Conservation (phyloP, 2,888 invertebrate species). For the Lissocephala sabroskyi region DNA sequence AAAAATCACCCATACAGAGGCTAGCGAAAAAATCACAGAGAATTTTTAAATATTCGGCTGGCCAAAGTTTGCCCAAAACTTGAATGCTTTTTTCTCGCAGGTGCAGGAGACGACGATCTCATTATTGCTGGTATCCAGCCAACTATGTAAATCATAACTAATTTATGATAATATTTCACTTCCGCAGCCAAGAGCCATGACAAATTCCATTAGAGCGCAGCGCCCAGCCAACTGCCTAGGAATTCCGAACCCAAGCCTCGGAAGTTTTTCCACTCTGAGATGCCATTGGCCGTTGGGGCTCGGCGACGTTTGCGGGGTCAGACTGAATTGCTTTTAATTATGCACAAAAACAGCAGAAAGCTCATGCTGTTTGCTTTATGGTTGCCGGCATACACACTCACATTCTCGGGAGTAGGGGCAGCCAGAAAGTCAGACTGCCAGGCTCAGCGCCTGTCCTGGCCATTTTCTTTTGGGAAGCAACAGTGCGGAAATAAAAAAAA, state of each 20-base stretch:
- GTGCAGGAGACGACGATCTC: too few species aligned
- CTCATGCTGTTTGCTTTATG: constrained; percentile 1
- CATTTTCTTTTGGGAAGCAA: constrained; percentile 1
- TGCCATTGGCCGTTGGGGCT: background rate
- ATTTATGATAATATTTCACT: constrained; percentile 4
- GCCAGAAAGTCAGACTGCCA: background rate
- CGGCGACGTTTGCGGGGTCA: background rate
- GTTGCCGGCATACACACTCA: background rate
- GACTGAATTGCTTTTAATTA: constrained; percentile 16
- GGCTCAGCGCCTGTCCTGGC: background rate
- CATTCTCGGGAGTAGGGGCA: background rate
- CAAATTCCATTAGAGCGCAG: background rate
- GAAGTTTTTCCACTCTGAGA: too few species aligned
- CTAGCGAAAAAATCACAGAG: too few species aligned
- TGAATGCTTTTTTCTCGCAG: too few species aligned
- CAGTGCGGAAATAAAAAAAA: constrained; percentile 21
- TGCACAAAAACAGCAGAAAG: constrained; percentile 5
- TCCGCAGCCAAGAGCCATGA: background rate
- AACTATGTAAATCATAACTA: constrained; percentile 4
- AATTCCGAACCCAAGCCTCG: too few species aligned
- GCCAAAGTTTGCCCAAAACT: too few species aligned
- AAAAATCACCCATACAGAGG: background rate
- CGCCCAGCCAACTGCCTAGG: too few species aligned
- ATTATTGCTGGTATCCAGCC: too few species aligned
- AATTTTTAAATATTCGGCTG: too few species aligned